Conservation (phyloP, 2,888 invertebrate genomes). For the Beris chalybata region DNA sequence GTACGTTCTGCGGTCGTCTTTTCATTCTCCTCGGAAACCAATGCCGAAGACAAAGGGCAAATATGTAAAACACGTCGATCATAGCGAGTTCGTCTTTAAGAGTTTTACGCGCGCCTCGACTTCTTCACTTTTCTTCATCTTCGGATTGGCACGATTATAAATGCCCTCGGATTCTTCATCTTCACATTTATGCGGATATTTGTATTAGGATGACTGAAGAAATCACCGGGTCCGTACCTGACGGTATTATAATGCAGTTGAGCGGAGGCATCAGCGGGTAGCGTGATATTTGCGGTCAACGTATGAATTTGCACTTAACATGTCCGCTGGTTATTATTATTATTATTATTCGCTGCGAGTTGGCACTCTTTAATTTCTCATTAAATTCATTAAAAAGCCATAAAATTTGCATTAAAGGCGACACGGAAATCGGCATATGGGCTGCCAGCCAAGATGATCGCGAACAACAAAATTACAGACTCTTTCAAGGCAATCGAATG, state of each 20-base stretch:
- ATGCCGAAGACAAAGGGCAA: constrained; percentile 29
- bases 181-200: constrained; percentile 6
- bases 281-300: constrained; percentile 29
- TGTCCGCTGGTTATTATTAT: constrained; percentile 22
- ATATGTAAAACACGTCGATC: constrained; percentile 32
- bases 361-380: constrained; percentile 29
- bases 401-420: constrained; percentile 33
- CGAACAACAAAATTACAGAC: not conserved
- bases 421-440: constrained; percentile 6
- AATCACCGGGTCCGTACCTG: too few relatives aligned
- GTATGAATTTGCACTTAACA: constrained; percentile 29
- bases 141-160: constrained; percentile 23
- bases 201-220: too few relatives aligned
- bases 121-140: constrained; percentile 11
- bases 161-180: constrained; percentile 11
- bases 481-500: too few relatives aligned
- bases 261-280: not conserved
- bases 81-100: constrained; percentile 15
- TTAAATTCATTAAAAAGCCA: constrained; percentile 33
- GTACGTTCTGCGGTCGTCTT: too few relatives aligned
- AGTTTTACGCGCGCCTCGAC: constrained; percentile 18
- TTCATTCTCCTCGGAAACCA: not conserved
- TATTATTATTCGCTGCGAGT: not conserved
- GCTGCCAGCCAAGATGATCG: not conserved
- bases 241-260: too few relatives aligned